Base-by-base conservation (phyloP, 1,140 invertebrate species). In the Rhyacophila brunnea region DNA sequence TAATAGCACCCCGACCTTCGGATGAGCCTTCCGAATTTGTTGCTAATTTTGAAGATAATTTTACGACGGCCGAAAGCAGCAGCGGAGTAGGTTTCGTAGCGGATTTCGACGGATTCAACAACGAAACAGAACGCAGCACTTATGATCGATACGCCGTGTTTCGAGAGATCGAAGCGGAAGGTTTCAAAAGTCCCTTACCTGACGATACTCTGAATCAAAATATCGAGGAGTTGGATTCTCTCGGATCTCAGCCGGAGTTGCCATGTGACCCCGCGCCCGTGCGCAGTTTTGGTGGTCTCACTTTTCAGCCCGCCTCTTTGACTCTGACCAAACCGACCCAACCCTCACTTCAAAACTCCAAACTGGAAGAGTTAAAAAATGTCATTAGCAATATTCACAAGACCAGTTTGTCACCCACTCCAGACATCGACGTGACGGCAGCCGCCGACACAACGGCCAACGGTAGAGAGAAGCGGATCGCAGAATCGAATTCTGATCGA, bases 71-170 rank as follows among this genome's bases (percentile, higher is more conserved):
- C n/a, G 64, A 67, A 0, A 66, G 62, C 4, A 74, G 74, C 19
- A 68, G 70, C 11, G n/a, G n/a, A n/a, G n/a, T n/a, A n/a, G 23
- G 23, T 9, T 83, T 83, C 60, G 81, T 84, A 35, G 80, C 83
- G 2, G 86, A 86, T 68, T 87, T 87, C 66, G 81, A 81, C 49
- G 81, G 84, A 64, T 82, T 82, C 54, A 75, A 79, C 42, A 79
- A 70, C 59, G 67, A 78, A 67, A 73, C 75, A 57, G 70, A 72
- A 0, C 73, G 75, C 47, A 70, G 68, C 0, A 67, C 72, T 4
- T 78, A 73, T 62, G 91, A 93, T 68, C 85, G 90, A 60, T 93
- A 93, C 69, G 91, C 91, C 0, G 91, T 89, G 0, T 93, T 93
- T 67, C 78, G 91, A 58, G 91, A 93, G 78, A 81, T 93, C 49